phyloP scores from a whole-genome alignment of 2,113 vertebrate genomes.

The Microcebus tavaratra region DNA sequence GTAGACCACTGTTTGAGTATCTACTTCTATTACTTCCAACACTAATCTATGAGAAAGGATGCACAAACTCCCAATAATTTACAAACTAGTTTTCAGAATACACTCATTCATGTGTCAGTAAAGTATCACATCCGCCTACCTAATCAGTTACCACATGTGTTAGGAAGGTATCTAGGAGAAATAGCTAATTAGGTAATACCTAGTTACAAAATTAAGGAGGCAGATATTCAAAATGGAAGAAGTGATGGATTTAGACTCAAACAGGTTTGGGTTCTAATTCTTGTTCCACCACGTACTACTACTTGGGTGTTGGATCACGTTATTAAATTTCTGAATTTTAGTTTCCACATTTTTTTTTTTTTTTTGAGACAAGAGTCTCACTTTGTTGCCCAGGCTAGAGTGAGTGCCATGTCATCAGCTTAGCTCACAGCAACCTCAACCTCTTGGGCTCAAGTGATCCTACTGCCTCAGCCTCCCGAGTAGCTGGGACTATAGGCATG shows the following conservation, averaged over 20 bases:
- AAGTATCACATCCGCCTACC: neutral
- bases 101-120: neutral
- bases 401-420: too few species aligned
- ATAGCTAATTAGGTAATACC: neutral
- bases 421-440: too few species aligned
- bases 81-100: neutral
- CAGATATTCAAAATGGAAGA: conserved; percentile 33
- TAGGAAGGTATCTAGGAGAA: neutral
- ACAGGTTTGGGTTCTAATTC: neutral
- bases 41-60: neutral
- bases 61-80: neutral
- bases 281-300: neutral
- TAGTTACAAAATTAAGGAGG: neutral
- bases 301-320: neutral
- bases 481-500: too few species aligned
- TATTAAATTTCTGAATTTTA: conserved; percentile 40
- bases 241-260: neutral
- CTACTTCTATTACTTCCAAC: neutral
- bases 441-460: too few species aligned
- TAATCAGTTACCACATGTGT: neutral
- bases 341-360: neutral
- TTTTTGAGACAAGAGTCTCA: too few species aligned
- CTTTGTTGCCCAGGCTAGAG: too few species aligned
- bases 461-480: too few species aligned
- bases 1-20: neutral